Base-by-base conservation (phyloP, 2,888 invertebrate species). In the Dasysyrphus albostriatus region DNA sequence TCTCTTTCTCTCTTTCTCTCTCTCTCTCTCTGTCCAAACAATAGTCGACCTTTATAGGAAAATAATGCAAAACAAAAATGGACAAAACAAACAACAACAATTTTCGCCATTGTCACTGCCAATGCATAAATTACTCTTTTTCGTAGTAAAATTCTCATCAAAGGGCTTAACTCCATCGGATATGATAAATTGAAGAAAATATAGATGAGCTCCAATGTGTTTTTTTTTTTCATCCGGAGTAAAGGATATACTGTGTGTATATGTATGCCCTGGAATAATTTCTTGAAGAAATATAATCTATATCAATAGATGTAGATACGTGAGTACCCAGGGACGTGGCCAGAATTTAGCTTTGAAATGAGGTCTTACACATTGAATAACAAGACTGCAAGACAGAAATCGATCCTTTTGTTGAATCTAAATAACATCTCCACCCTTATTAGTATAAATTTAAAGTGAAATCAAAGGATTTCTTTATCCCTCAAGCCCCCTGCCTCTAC, bases 31-130 rank as follows among this genome's bases (percentile, higher is more conserved):
- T 24, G 7, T 32, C 8, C 3, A 61, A 49, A 67, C 65, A 65
- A 49, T 34, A 67, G 14, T 47, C 49, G 83, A 83, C 73, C 82
- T 76, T 76, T 72, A n/a, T 14, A 59, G 59, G 24, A 67, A 24
- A 54, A 54, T 49, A 69, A 32, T 1, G 14, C 29, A 49, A 67
- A 49, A 67, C 34, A 67, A 67, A 67, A 32, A 65, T 61, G 39
- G 19, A 39, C 39, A 47, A 29, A 44, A 47, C n/a, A 47, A 42
- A 7, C 12, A 49, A 49, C 19, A 67, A 49, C 19, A 24, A 34
- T 34, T 56, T 65, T 77, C 24, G 24, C 56, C 70, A 72, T 82
- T 82, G 76, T 77, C 72, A 51, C 76, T 82, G 65, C 47, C 65
- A 19, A 65, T 47, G 79, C 63, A 65, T 70, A 75, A 81, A 76